Evolutionary conservation across 92 coral and sea anemone species (phyloP).

Genomic region (Parazoanthus darwini): DNA sequence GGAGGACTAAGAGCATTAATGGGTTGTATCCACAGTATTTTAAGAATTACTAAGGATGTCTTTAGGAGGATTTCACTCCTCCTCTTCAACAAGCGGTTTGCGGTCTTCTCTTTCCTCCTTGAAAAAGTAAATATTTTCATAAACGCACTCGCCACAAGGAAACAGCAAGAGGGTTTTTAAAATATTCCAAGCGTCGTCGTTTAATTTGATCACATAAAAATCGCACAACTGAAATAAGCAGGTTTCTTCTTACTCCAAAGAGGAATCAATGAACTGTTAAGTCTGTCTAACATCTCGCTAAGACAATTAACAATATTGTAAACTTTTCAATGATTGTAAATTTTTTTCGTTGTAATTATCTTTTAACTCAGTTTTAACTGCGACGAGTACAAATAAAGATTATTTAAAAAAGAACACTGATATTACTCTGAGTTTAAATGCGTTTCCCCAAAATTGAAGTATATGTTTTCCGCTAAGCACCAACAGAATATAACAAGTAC

Average conservation of each 20-base stretch:
- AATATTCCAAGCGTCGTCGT: no score
- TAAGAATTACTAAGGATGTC: no score
- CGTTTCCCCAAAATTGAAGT: neutral
- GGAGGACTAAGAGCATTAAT: neutral
- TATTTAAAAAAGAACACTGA: no score
- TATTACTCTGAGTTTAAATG: neutral
- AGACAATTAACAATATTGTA: neutral
- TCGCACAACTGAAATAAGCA: no score
- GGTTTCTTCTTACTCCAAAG: no score
- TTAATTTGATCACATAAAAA: neutral
- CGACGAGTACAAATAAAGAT: no score
- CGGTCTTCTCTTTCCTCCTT: conserved; percentile 43
- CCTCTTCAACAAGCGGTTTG: conserved; percentile 14
- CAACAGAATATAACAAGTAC: neutral
- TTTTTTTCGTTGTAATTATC: no score
- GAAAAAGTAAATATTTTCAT: neutral
- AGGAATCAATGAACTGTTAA: no score
- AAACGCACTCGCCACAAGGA: neutral
- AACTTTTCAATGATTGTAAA: no score
- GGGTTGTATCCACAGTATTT: no score
- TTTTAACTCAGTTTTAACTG: no score
- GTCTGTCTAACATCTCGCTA: neutral
- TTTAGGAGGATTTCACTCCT: neutral
- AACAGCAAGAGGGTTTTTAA: no score
- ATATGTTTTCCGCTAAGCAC: neutral